phyloP scores from a whole-genome alignment of 2,113 vertebrate genomes.

The Eulacestoma nigropectus region DNA sequence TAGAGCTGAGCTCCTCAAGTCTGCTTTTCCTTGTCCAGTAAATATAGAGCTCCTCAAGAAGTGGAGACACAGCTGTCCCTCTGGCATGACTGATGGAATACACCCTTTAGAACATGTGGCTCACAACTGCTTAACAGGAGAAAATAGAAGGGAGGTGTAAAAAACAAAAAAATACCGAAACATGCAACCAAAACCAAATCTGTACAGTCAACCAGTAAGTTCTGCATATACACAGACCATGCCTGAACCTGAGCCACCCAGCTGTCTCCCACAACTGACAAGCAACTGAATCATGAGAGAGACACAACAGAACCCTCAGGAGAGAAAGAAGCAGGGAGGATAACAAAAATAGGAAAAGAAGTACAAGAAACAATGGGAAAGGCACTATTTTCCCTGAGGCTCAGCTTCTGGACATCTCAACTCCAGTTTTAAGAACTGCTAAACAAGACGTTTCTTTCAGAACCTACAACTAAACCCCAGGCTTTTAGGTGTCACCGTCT shows the following conservation, averaged over 20 bases:
- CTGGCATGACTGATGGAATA: neutral
- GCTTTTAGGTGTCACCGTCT: neutral
- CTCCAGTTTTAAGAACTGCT: neutral
- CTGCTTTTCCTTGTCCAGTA: neutral
- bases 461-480: neutral
- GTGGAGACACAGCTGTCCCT: neutral
- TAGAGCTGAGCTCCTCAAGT: neutral
- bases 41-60: neutral
- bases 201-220: neutral
- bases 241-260: neutral
- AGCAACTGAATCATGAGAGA: neutral
- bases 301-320: neutral
- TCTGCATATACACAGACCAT: neutral
- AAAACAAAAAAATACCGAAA: neutral
- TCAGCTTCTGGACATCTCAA: neutral
- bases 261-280: neutral
- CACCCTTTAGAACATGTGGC: neutral
- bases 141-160: neutral
- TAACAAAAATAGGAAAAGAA: neutral
- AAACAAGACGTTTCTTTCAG: neutral
- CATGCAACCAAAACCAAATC: neutral
- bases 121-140: neutral
- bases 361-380: neutral
- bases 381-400: neutral
- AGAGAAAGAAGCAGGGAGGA: neutral